These are phyloP conservation scores for Lytechinus variegatus DNA, from an alignment of 35 echinoderm and acorn worm genomes.

Conservation along the genomic window DNA sequence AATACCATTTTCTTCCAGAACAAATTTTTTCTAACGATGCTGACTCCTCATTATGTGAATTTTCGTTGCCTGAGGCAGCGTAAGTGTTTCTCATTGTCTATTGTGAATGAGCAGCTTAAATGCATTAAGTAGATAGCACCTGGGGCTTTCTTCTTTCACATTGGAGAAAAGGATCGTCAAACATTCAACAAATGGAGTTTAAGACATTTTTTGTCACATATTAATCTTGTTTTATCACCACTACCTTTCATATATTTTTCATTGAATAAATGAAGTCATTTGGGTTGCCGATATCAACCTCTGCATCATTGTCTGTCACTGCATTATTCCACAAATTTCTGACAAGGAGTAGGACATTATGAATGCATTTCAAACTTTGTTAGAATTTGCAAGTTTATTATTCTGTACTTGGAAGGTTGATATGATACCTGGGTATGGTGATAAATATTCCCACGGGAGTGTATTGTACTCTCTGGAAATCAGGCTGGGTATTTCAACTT, in stretches of 20 bases:
- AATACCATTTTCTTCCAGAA: neutral
- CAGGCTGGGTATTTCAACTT: too few species aligned
- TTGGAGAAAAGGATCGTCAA: neutral
- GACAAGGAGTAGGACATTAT: too few species aligned
- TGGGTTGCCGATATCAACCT: neutral
- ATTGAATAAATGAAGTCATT: neutral
- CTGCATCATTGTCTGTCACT: neutral
- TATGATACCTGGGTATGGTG: too few species aligned
- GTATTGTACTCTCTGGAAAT: too few species aligned
- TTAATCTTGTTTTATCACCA: neutral
- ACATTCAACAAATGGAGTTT: neutral
- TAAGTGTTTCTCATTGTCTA: neutral
- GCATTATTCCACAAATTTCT: neutral
- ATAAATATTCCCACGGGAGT: too few species aligned
- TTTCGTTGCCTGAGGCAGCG: neutral
- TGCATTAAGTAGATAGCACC: neutral
- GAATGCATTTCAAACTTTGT: neutral
- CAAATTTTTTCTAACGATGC: neutral
- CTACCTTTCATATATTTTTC: neutral
- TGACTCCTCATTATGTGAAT: neutral
- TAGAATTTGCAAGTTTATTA: neutral
- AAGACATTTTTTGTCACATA: neutral
- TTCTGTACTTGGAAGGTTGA: too few species aligned
- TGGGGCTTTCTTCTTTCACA: neutral
- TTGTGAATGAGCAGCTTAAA: neutral